Base-by-base conservation (phyloP, 2,888 invertebrate species). In the Buathra laborator region DNA sequence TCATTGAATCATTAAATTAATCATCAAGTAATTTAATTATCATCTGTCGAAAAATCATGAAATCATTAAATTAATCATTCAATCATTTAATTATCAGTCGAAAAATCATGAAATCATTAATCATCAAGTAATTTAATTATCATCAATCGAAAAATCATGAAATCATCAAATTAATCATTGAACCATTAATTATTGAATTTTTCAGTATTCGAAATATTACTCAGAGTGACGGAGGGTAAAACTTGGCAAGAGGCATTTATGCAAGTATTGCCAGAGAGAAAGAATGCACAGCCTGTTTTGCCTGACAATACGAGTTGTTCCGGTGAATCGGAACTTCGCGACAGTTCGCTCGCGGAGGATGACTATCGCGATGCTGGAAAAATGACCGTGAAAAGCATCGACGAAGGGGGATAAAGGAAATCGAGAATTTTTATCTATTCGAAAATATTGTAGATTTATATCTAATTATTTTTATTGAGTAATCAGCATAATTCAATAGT, bases 191-290 rank as follows among this genome's bases (percentile, higher is more conserved):
- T 5, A 14, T 62, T 4, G 48, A 19, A 29, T 32, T 87, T 96
- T 95, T 29, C 94, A 97, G 98, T 98, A 64, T 98, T 98, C 93
- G 97, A 98, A 94, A 97, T 98, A 90, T 94, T 98, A 68, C 94
- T 97, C 43, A 95, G 95, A 89, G 95, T 98, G 6, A 96, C 96
- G n/a, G 97, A 97, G 94, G 97, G 97, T 2, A 95, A 95, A 90
- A 94, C 95, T 0, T 98, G 98, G 97, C 96, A 96, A 91, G 96
- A 98, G 74, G 96, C 97, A 0, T 95, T 98, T 86, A 94, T 98
- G 87, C 94, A 96, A 91, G 96, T 97, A 3, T 94, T 98, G 87
- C 98, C 98, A 2, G 94, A 96, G 90, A 95, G 98, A 67, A 98
- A 97, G 94, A 97, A 97, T 43, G 97, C 96, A 29, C 90, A 91